Evolutionary conservation across 2,888 invertebrate species (phyloP), one percentile per base, ranked within the genome.

Genomic region (Mesoligia furuncula): DNA sequence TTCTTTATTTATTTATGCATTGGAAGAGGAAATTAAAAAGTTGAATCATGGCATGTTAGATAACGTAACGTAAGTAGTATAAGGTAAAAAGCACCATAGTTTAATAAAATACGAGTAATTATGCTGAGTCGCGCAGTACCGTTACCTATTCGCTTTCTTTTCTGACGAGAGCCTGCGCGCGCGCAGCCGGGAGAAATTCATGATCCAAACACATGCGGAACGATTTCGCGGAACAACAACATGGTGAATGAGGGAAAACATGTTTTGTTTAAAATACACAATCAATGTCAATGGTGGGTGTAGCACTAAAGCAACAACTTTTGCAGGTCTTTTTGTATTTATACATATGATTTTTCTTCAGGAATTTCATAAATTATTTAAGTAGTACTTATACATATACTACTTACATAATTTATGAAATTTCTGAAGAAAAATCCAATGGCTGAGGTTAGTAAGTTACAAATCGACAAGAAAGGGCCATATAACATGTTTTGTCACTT

Each of bases 71-170:
- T 36, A 36, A 4, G 31, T 31, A 31, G 17, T 39, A 36, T 31
- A 45, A 31, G 31, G 57, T 64, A 42, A 31, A 67, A 79, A 48
- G 39, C 65, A 71, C 84, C 24, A 39, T 73, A 48, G 81, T 86
- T 84, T 84, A 87, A 87, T 84, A 81, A 88, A 90, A 90, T 84
- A 90, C 81, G 73, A 87, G 86, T 88, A 90, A 93, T 92, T 91
- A 91, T 90, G 90, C 89, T 85, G 89, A 91, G 87, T 91, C 88
- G 91, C 88, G 81, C 90, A 84, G 90, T 93, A 93, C 95, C 95
- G 95, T 95, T 95, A 95, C 87, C 90, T 91, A 94, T 92, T 93
- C 93, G 93, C 95, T 95, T 95, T 95, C 95, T 94, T 95, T 94
- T 94, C 91, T 89, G 88, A 65, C 76, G 82, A 88, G 89, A 85